phyloP scores from a whole-genome alignment of 2,888 invertebrate species.

The Hirtodrosophila histrioides region DNA sequence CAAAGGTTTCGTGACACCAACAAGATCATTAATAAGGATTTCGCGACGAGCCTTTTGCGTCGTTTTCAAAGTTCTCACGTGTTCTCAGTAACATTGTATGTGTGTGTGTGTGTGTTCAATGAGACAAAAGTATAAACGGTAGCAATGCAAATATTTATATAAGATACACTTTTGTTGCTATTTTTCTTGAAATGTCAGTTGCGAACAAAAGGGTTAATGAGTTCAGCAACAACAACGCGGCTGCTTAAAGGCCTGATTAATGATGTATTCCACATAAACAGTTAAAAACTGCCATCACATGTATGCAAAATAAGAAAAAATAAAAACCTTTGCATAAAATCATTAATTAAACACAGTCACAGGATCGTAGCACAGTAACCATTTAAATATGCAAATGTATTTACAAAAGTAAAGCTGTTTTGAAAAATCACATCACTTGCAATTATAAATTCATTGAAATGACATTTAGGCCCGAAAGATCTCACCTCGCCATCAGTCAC shows the following conservation, averaged over 20 bases:
- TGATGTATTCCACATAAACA: slow-evolving; percentile 52
- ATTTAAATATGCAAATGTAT: slow-evolving; percentile 64
- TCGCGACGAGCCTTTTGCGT: slow-evolving; percentile 43
- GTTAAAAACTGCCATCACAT: slow-evolving; percentile 44
- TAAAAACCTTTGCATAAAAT: slow-evolving; percentile 72
- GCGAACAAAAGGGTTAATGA: slow-evolving; percentile 83
- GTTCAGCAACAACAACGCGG: slow-evolving; percentile 62
- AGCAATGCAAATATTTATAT: slow-evolving; percentile 76
- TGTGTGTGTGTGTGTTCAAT: too few species aligned
- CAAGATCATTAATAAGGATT: slow-evolving; percentile 77
- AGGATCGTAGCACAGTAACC: slow-evolving; percentile 36
- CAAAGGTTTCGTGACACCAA: slow-evolving; percentile 47
- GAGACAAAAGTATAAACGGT: slow-evolving; percentile 44
- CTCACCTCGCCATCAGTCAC: slow-evolving; percentile 67
- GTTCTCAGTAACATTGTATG: slow-evolving; percentile 14
- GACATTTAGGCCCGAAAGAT: slow-evolving; percentile 68
- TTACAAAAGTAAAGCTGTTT: slow-evolving; percentile 31
- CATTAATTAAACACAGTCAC: slow-evolving; percentile 77
- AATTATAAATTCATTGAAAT: slow-evolving; percentile 80
- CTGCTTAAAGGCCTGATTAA: slow-evolving; percentile 75
- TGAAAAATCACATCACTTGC: slow-evolving; percentile 60
- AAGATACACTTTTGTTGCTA: slow-evolving; percentile 67
- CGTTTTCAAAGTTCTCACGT: slow-evolving; percentile 54
- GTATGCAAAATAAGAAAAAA: slow-evolving; percentile 57
- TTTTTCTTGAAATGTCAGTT: slow-evolving; percentile 55